These are phyloP conservation scores for Philotrypesis tridentata DNA, from an alignment of 1,140 invertebrate species.

Conservation along the genomic window DNA sequence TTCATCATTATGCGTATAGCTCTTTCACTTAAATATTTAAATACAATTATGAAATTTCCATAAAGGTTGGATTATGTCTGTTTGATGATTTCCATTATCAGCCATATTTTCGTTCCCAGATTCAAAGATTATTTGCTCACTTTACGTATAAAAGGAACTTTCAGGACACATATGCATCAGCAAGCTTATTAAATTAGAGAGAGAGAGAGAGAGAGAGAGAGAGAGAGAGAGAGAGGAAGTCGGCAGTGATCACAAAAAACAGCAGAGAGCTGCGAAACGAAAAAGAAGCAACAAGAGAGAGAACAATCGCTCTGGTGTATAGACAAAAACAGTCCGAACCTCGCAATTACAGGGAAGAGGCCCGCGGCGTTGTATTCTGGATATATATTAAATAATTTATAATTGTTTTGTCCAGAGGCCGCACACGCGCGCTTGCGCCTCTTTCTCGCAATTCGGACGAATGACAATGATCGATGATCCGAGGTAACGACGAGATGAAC, in stretches of 20 bases:
- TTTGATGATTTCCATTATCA: too few species aligned
- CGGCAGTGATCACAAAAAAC: not conserved
- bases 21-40: too few species aligned
- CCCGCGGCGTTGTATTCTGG: conserved; percentile 50
- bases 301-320: not conserved
- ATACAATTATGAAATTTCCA: too few species aligned
- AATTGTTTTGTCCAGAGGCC: conserved; percentile 64
- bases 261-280: not conserved
- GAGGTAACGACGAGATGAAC: not conserved
- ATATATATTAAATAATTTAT: conserved; percentile 69
- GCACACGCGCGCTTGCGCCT: conserved; percentile 47
- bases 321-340: not conserved
- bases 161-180: too few species aligned
- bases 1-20: too few species aligned
- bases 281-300: not conserved
- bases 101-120: too few species aligned
- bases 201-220: not conserved
- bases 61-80: too few species aligned
- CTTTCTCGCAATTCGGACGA: conserved; percentile 47
- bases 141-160: too few species aligned
- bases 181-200: not conserved
- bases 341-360: conserved; percentile 66
- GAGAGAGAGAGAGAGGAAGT: not conserved
- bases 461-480: conserved; percentile 66
- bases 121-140: too few species aligned